A percentile compares a stretch with the other conserved stretches of the same genome.
Evolutionary conservation across 2,888 invertebrate species (phyloP).

Genomic region (Cheilosia variabilis): DNA sequence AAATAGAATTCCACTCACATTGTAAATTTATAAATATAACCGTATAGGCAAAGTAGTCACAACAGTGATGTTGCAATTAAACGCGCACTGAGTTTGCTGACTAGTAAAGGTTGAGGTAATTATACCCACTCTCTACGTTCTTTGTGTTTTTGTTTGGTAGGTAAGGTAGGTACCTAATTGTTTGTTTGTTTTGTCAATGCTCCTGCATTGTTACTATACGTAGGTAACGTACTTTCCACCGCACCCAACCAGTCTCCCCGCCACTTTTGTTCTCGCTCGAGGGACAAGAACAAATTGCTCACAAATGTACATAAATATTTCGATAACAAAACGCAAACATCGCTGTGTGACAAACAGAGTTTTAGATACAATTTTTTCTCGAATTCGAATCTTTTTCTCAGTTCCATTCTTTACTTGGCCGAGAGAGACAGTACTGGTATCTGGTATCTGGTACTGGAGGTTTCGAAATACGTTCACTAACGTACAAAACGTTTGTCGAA

Average conservation of each 20-base stretch:
- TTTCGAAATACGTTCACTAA: slow-evolving; percentile 23
- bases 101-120: slow-evolving; percentile 5
- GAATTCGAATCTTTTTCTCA: slow-evolving; percentile 21
- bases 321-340: slow-evolving; percentile 70
- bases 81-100: slow-evolving; percentile 23
- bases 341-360: slow-evolving; percentile 8
- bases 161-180: not conserved
- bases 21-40: slow-evolving; percentile 45
- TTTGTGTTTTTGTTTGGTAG: slow-evolving; percentile 19
- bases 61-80: slow-evolving; percentile 15
- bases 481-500: not conserved
- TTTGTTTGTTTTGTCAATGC: slow-evolving; percentile 52
- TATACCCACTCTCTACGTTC: slow-evolving; percentile 1
- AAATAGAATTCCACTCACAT: slow-evolving; percentile 39
- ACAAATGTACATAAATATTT: slow-evolving; percentile 1
- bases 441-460: not conserved
- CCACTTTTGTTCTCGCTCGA: not conserved
- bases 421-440: slow-evolving; percentile 8
- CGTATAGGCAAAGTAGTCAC: not conserved
- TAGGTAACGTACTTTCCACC: not conserved
- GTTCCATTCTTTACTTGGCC: slow-evolving; percentile 31
- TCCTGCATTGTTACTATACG: slow-evolving; percentile 52
- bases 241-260: not conserved
- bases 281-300: slow-evolving; percentile 22
- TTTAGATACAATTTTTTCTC: slow-evolving; percentile 13